Evolutionary conservation across 2,797 vertebrate genomes (phyloP).

Genomic region (Cynodonichthys magdalenae): DNA sequence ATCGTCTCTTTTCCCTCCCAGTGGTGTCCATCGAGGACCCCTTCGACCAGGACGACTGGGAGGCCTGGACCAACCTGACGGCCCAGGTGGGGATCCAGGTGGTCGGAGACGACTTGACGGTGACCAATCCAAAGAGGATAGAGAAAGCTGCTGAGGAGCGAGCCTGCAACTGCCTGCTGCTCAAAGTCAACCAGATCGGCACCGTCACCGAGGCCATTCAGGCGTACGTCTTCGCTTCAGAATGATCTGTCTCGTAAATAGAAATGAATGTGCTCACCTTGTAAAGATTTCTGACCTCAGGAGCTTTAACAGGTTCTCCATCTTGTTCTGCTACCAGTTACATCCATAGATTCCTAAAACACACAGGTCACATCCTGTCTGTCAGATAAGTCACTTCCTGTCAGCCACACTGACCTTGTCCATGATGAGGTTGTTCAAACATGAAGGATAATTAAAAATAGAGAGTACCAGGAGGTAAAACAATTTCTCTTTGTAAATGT

Average conservation of each 20-base stretch:
- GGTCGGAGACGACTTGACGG: slow-evolving; percentile 92
- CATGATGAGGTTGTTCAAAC: not conserved
- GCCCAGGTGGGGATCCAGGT: slow-evolving; percentile 94
- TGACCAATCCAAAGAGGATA: slow-evolving; percentile 93
- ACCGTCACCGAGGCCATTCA: slow-evolving; percentile 92
- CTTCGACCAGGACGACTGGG: slow-evolving; percentile 96
- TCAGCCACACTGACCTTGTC: slow-evolving; percentile 39
- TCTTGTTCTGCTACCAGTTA: slow-evolving; percentile 13
- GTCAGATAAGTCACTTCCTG: slow-evolving; percentile 13
- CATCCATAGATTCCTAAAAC: not conserved
- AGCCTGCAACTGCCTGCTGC: slow-evolving; percentile 93
- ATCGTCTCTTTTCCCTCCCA: slow-evolving; percentile 37
- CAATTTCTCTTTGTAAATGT: slow-evolving; percentile 5
- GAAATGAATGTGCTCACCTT: slow-evolving; percentile 9
- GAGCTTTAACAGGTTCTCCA: not conserved
- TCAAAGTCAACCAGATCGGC: slow-evolving; percentile 97
- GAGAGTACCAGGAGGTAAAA: slow-evolving; percentile 10
- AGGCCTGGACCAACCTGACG: slow-evolving; percentile 91
- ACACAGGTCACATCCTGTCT: slow-evolving; percentile 3
- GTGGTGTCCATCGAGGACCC: slow-evolving; percentile 97
- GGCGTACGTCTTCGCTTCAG: slow-evolving; percentile 76
- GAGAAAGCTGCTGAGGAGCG: slow-evolving; percentile 91
- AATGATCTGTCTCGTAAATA: not conserved
- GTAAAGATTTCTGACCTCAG: not conserved
- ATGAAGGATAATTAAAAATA: slow-evolving; percentile 4